Conservation (phyloP, 1,140 invertebrate species). For the Drosophila lowei region DNA sequence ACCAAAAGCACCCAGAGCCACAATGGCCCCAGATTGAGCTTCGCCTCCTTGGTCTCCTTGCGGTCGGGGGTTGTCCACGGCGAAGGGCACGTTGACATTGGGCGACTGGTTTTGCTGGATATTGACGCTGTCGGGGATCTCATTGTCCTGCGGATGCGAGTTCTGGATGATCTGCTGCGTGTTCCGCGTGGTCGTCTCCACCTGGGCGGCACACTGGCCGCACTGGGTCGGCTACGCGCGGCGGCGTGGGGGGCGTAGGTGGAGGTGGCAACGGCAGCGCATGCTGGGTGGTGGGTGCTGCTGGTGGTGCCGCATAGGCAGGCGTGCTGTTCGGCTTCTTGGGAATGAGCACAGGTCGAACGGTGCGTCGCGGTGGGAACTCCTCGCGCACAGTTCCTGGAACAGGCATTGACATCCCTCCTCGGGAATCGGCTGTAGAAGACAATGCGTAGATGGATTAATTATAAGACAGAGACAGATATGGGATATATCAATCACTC, state of each 20-base stretch:
- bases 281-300: constrained; percentile 44
- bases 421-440: constrained; percentile 63
- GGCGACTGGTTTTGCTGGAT: constrained; percentile 84
- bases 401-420: constrained; percentile 76
- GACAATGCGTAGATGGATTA: no score
- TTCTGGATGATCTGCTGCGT: constrained; percentile 86
- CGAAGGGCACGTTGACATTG: constrained; percentile 88
- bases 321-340: constrained; percentile 75
- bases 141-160: constrained; percentile 86
- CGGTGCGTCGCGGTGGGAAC: constrained; percentile 73
- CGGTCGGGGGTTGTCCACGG: constrained; percentile 87
- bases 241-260: constrained; percentile 56
- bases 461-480: not conserved
- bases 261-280: constrained; percentile 24
- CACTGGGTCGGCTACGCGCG: constrained; percentile 47
- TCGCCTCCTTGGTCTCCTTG: constrained; percentile 88
- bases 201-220: constrained; percentile 17
- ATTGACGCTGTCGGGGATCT: constrained; percentile 84
- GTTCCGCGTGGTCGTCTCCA: constrained; percentile 73
- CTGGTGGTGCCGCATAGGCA: constrained; percentile 33
- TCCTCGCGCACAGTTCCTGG: constrained; percentile 82
- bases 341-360: constrained; percentile 74
- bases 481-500: constrained; percentile 9
- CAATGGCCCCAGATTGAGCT: constrained; percentile 92
- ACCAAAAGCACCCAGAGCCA: constrained; percentile 94